Evolutionary conservation across 2,888 invertebrate species (phyloP).

Genomic region (Adelognathus sp.): DNA sequence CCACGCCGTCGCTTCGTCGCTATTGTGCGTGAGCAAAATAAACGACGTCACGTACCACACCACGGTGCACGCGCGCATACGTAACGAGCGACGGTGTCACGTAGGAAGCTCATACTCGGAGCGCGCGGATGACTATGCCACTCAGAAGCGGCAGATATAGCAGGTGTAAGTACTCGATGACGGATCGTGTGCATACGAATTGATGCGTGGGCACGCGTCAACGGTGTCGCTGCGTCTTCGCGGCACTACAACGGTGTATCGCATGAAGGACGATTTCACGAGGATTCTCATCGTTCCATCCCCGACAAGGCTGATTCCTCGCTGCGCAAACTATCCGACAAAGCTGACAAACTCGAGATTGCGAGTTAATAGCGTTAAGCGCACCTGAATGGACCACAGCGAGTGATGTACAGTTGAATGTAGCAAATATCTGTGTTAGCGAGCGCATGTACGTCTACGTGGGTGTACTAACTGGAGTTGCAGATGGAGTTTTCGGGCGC

Average conservation of each 20-base stretch:
- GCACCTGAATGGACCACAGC: neutral
- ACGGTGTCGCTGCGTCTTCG: neutral
- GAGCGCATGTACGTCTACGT: neutral
- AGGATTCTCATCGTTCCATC: neutral
- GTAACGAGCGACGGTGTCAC: conserved; percentile 43
- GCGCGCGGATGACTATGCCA: conserved; percentile 36
- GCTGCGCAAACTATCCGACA: neutral
- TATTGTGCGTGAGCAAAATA: conserved; percentile 8
- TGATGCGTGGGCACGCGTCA: conserved; percentile 41
- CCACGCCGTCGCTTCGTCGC: neutral
- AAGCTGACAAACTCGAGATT: neutral
- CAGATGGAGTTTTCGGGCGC: neutral
- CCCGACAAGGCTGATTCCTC: neutral
- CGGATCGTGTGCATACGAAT: conserved; percentile 45
- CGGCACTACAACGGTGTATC: neutral
- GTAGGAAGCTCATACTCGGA: conserved; percentile 40
- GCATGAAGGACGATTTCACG: neutral
- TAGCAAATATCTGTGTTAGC: neutral
- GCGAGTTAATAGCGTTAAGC: neutral
- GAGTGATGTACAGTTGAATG: neutral
- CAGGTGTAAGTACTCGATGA: conserved; percentile 34
- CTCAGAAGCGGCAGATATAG: conserved; percentile 37
- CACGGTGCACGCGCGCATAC: conserved; percentile 8
- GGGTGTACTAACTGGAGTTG: neutral
- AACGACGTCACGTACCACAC: conserved; percentile 47